These are phyloP conservation scores for Coreius guichenoti DNA, from an alignment of 2,797 vertebrate species.

Conservation along the genomic window DNA sequence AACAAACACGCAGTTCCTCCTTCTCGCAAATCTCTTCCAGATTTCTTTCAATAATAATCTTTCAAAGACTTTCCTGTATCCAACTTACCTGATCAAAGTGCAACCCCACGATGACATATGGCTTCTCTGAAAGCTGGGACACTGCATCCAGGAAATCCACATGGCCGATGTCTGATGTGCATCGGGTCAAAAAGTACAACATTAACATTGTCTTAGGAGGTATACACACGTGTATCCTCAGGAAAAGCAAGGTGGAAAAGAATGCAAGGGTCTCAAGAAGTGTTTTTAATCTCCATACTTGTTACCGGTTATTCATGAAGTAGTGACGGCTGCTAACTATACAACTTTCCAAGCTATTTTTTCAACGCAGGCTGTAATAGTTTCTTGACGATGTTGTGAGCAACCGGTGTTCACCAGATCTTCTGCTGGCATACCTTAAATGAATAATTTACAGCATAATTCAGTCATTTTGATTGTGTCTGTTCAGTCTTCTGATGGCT, in stretches of 20 bases:
- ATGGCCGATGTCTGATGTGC: constrained; percentile 88
- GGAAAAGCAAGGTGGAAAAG: not conserved
- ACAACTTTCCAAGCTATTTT: not conserved
- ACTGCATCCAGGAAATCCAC: constrained; percentile 89
- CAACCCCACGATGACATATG: constrained; percentile 93
- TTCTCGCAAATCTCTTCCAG: not conserved
- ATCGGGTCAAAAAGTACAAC: constrained; percentile 67
- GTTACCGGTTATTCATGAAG: not conserved
- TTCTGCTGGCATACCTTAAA: not conserved
- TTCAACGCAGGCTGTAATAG: not conserved
- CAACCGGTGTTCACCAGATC: not conserved
- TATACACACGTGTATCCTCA: not conserved
- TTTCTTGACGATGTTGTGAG: not conserved
- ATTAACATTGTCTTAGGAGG: not conserved
- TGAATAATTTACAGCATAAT: not conserved
- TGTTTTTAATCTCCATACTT: not conserved
- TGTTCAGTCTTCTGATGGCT: not conserved
- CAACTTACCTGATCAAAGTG: constrained; percentile 93
- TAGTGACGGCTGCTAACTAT: not conserved
- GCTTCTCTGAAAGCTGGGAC: constrained; percentile 82
- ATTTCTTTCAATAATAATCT: not conserved
- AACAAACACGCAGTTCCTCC: not conserved
- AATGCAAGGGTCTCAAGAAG: not conserved
- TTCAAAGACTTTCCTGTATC: not conserved
- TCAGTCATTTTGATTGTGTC: not conserved